Conservation (phyloP, 2,888 invertebrate species). For the Nematopogon swammerdamellus region DNA sequence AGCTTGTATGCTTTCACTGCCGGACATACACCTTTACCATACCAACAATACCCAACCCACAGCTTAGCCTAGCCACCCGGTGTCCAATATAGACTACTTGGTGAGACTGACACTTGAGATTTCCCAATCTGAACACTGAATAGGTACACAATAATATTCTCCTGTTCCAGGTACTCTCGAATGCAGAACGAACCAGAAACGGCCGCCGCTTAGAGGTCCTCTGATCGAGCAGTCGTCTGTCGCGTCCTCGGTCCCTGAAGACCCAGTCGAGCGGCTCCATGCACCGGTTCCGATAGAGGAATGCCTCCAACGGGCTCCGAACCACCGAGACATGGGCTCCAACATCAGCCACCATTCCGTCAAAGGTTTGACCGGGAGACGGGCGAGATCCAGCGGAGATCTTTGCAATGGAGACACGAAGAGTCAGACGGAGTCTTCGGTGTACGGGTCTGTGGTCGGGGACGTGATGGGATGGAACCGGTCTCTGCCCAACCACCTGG, state of each 20-base stretch:
- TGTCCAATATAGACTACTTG: no score
- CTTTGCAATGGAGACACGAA: conserved; percentile 63
- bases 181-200: background rate
- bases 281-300: conserved; percentile 7
- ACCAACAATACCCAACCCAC: no score
- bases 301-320: conserved; percentile 15
- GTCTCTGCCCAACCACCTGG: conserved; percentile 69
- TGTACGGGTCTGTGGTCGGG: conserved; percentile 49
- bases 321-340: conserved; percentile 67
- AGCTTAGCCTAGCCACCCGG: no score
- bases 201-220: background rate
- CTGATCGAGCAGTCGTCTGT: conserved; percentile 8
- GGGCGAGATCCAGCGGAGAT: conserved; percentile 72
- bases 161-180: background rate
- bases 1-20: no score
- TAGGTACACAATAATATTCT: no score
- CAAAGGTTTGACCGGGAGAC: conserved; percentile 67
- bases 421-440: conserved; percentile 46
- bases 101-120: no score
- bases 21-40: no score
- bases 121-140: no score
- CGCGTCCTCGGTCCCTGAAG: conserved; percentile 14
- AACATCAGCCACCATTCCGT: conserved; percentile 75
- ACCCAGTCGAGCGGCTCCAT: conserved; percentile 10
- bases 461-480: conserved; percentile 53